Percentiles rank a stretch among this genome's conserved stretches.
Conservation (phyloP, 1,140 invertebrate genomes). For the Ooceraea biroi region DNA sequence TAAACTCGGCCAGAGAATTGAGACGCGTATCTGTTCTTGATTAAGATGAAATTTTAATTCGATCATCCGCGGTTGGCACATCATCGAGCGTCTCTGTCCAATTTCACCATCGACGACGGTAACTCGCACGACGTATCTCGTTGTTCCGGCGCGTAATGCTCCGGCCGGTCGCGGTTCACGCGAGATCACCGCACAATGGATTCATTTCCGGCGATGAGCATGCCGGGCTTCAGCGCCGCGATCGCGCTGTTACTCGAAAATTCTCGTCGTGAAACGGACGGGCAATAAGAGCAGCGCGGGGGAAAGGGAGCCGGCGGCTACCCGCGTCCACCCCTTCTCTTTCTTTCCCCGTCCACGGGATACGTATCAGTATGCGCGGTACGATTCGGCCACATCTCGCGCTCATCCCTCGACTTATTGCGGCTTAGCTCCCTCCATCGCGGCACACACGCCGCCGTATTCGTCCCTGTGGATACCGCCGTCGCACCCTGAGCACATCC, state of each 20-base stretch:
- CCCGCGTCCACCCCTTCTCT: slow-evolving; percentile 28
- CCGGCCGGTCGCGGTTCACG: slow-evolving; percentile 8
- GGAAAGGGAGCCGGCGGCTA: slow-evolving; percentile 3
- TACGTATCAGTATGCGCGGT: slow-evolving; percentile 86
- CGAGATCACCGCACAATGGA: slow-evolving; percentile 31
- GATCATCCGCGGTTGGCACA: neutral
- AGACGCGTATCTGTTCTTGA: neutral
- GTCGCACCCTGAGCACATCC: slow-evolving; percentile 71
- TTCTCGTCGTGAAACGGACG: slow-evolving; percentile 64
- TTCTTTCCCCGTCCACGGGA: slow-evolving; percentile 69
- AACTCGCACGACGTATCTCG: slow-evolving; percentile 6
- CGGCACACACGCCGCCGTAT: slow-evolving; percentile 72
- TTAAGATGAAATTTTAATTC: slow-evolving; percentile 31
- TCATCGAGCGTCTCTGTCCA: neutral
- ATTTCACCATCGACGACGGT: neutral
- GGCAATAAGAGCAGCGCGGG: slow-evolving; percentile 62
- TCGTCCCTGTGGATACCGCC: slow-evolving; percentile 69
- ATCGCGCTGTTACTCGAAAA: slow-evolving; percentile 67
- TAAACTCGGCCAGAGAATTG: neutral
- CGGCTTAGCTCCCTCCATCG: slow-evolving; percentile 83
- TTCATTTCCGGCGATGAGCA: slow-evolving; percentile 47
- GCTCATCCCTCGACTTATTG: slow-evolving; percentile 86
- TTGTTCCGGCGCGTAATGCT: slow-evolving; percentile 26
- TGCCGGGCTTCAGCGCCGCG: neutral
- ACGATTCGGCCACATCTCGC: slow-evolving; percentile 86